Evolutionary conservation across 2,113 vertebrate genomes (phyloP), one percentile per base, ranked within the genome.

Genomic region (Boulengeromyrus knoepffleri): DNA sequence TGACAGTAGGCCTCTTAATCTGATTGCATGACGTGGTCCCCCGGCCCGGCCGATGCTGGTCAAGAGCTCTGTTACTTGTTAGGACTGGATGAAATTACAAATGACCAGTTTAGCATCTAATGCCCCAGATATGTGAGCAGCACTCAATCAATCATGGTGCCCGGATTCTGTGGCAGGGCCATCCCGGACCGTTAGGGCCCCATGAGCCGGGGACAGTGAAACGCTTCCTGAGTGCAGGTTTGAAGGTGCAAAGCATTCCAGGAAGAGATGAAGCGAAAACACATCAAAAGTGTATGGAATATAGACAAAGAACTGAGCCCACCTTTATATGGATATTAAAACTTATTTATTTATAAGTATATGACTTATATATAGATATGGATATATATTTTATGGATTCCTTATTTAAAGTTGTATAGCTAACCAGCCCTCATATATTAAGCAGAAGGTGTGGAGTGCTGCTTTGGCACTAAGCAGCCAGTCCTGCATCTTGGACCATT

Each of bases 61-160:
- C 93, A 94, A 93, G 90, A 91, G 91, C 92, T 91, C 88, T 88
- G 58, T 88, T 89, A 92, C 87, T 80, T 86, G 91, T 84, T 90
- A 87, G 88, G 90, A 85, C 92, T 91, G 94, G 91, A 92, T 92
- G 89, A 92, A 92, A 93, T 93, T 89, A 95, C 95, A 95, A 94
- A 95, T 94, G 94, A 95, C 92, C 93, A 91, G 93, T 94, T 94
- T 80, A 94, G 94, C 94, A 95, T 95, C 93, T 93, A 91, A 95
- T 93, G 93, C 94, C 85, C 56, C 91, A 92, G 92, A 92, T 92
- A 91, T 92, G 92, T 15, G 89, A 93, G 90, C 49, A 91, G 92
- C 94, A 93, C 92, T 95, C 94, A 93, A 95, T 95, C 95, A 94
- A 94, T 95, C 95, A 94, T 91, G 89, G 90, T 88, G 90, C 91